phyloP scores from a whole-genome alignment of 2,888 invertebrate genomes.

The Prenolepis imparis region DNA sequence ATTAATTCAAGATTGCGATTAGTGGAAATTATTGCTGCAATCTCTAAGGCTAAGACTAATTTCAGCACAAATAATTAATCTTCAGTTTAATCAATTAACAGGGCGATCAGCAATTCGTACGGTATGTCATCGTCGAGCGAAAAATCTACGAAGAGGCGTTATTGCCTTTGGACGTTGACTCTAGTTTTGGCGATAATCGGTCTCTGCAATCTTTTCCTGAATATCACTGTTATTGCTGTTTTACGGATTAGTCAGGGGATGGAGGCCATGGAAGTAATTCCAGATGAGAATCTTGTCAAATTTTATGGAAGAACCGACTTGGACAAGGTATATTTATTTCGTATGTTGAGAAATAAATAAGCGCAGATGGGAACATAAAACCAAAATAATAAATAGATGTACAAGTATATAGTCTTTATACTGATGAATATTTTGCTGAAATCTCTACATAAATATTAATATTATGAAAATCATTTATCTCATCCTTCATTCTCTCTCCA shows the following conservation, averaged over 20 bases:
- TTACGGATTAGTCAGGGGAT: constrained; percentile 93
- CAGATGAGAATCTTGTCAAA: constrained; percentile 91
- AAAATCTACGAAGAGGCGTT: constrained; percentile 79
- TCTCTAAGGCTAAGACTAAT: not conserved
- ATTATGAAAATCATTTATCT: not conserved
- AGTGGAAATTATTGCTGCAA: not conserved
- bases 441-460: not conserved
- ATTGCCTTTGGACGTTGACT: constrained; percentile 91
- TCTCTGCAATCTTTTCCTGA: constrained; percentile 92
- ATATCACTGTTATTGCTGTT: constrained; percentile 93
- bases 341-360: not conserved
- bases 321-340: constrained; percentile 88
- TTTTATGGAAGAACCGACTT: constrained; percentile 93
- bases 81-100: constrained; percentile 62
- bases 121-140: constrained; percentile 63
- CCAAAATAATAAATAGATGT: not conserved
- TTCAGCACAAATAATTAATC: constrained; percentile 5
- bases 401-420: not conserved
- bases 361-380: not conserved
- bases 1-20: not conserved
- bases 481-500: not conserved
- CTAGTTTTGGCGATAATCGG: constrained; percentile 90
- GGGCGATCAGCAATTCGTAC: constrained; percentile 54
- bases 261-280: constrained; percentile 94
- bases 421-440: not conserved